Evolutionary conservation across 2,888 invertebrate species (phyloP).

Genomic region (Oscheius sp.): DNA sequence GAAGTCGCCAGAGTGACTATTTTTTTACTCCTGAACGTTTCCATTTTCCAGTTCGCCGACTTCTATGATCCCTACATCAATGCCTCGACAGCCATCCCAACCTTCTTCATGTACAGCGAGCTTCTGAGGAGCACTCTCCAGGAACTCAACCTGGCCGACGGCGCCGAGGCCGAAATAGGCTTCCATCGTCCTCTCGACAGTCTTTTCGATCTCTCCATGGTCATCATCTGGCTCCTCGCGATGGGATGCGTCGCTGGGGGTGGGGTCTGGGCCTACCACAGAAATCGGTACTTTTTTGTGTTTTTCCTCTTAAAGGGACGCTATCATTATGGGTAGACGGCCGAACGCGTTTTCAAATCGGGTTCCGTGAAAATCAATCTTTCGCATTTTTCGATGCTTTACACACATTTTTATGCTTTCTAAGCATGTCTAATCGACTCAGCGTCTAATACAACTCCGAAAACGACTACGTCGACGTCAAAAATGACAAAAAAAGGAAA

Average conservation of each 20-base stretch:
- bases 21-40: too few species aligned
- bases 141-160: slow-evolving; percentile 7
- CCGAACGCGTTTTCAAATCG: too few species aligned
- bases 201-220: slow-evolving; percentile 58
- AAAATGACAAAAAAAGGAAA: too few species aligned
- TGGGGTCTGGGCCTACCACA: slow-evolving; percentile 57
- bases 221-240: slow-evolving; percentile 68
- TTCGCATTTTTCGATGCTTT: too few species aligned
- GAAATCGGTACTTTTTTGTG: slow-evolving; percentile 39
- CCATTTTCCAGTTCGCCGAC: slow-evolving; percentile 58
- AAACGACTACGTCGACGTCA: too few species aligned
- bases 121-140: slow-evolving; percentile 45
- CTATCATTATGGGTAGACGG: too few species aligned
- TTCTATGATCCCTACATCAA: slow-evolving; percentile 66
- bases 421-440: too few species aligned
- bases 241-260: slow-evolving; percentile 66
- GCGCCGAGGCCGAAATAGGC: slow-evolving; percentile 42
- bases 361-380: too few species aligned
- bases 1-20: too few species aligned
- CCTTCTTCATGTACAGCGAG: slow-evolving; percentile 63
- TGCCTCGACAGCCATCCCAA: slow-evolving; percentile 44
- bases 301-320: too few species aligned
- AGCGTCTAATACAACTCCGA: too few species aligned
- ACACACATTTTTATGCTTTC: too few species aligned
- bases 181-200: slow-evolving; percentile 61